Conservation (phyloP, 2,797 vertebrate species). For the Mareca strepera region DNA sequence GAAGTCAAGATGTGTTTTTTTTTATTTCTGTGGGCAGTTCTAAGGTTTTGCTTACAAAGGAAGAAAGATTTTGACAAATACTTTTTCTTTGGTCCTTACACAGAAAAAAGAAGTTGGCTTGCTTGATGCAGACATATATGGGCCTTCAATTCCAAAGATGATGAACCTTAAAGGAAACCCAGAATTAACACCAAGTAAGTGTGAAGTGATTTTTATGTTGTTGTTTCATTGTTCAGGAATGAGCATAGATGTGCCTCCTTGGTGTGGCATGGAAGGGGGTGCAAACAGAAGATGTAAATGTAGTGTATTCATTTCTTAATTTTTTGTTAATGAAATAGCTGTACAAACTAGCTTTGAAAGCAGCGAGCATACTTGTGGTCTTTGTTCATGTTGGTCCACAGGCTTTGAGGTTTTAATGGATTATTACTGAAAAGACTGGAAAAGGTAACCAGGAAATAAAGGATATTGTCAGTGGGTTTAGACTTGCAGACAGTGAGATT, state of each 20-base stretch:
- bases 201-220: neutral
- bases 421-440: neutral
- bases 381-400: neutral
- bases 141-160: slow-evolving; percentile 93
- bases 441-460: neutral
- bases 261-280: neutral
- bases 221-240: neutral
- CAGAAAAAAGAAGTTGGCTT: slow-evolving; percentile 89
- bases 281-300: neutral
- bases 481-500: neutral
- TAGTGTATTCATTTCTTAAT: neutral
- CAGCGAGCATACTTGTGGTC: neutral
- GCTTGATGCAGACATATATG: slow-evolving; percentile 93
- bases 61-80: neutral
- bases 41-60: neutral
- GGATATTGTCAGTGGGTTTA: neutral
- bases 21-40: neutral
- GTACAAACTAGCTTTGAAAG: neutral
- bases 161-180: slow-evolving; percentile 97
- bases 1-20: neutral
- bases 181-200: slow-evolving; percentile 89
- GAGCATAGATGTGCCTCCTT: neutral
- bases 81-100: neutral
- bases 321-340: neutral
- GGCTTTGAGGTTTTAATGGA: neutral